phyloP scores from a whole-genome alignment of 2,113 vertebrate species.

The Bettongia penicillata region DNA sequence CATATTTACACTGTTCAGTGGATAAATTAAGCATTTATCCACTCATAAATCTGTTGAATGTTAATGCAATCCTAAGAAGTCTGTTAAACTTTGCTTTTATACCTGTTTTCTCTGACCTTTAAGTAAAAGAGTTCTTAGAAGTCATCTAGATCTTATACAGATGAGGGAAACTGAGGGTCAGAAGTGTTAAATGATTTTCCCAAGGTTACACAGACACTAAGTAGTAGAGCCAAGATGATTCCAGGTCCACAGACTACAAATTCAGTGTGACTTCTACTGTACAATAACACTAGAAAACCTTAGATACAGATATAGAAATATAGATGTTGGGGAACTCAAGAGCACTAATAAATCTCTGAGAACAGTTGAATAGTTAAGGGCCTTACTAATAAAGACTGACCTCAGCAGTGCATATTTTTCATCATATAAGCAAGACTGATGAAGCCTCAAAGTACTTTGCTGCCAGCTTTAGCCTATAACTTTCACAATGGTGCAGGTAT shows the following conservation, averaged over 20 bases:
- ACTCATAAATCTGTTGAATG: background rate
- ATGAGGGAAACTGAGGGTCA: background rate
- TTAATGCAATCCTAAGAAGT: background rate
- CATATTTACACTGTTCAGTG: background rate
- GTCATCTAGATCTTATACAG: background rate
- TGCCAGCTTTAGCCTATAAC: background rate
- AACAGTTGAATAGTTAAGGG: background rate
- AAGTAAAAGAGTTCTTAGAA: background rate
- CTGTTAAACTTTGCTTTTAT: background rate
- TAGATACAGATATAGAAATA: background rate
- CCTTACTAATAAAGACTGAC: background rate
- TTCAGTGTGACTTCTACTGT: background rate
- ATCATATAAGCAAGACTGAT: background rate
- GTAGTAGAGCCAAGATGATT: background rate
- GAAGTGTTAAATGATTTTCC: background rate
- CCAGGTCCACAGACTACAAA: conserved; percentile 1
- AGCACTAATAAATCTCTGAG: background rate
- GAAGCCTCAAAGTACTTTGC: background rate
- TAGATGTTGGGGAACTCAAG: background rate
- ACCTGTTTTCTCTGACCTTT: background rate
- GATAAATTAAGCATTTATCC: background rate
- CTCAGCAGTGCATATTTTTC: background rate
- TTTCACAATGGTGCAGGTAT: background rate
- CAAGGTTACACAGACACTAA: background rate
- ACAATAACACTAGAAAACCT: background rate